Evolutionary conservation across 2,113 vertebrate genomes (phyloP).

Genomic region (Sardina pilchardus): DNA sequence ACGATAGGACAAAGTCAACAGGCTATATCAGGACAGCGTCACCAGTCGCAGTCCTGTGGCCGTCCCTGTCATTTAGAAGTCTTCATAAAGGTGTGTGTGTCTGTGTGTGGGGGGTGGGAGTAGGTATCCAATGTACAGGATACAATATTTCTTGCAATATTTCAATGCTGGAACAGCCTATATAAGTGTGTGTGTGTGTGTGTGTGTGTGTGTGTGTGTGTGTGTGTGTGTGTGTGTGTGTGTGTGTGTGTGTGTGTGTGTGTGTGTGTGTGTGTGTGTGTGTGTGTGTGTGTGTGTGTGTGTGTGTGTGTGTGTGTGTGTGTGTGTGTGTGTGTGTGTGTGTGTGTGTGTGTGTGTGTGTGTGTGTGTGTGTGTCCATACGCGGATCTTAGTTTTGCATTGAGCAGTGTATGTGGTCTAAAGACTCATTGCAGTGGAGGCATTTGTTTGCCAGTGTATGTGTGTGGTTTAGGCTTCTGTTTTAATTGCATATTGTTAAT

Average conservation of each 20-base stretch:
- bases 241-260: conserved; percentile 20
- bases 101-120: too few relatives aligned
- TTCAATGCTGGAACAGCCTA: too few relatives aligned
- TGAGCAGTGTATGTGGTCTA: neutral
- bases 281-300: neutral
- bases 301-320: conserved; percentile 6
- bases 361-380: neutral
- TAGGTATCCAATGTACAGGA: too few relatives aligned
- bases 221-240: neutral
- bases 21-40: neutral
- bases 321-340: neutral
- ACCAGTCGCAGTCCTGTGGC: neutral
- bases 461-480: neutral
- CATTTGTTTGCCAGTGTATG: neutral
- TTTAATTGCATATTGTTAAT: neutral
- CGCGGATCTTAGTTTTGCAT: neutral
- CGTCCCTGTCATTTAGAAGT: neutral
- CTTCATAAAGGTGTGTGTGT: neutral
- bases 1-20: neutral
- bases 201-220: neutral
- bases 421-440: too few relatives aligned
- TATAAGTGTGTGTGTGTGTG: too few relatives aligned
- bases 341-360: neutral
- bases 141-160: too few relatives aligned
- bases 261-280: conserved; percentile 22